Percentiles rank a stretch among this genome's conserved stretches.
Evolutionary conservation across 2,888 invertebrate genomes (phyloP).

Genomic region (Chrysolina americana): DNA sequence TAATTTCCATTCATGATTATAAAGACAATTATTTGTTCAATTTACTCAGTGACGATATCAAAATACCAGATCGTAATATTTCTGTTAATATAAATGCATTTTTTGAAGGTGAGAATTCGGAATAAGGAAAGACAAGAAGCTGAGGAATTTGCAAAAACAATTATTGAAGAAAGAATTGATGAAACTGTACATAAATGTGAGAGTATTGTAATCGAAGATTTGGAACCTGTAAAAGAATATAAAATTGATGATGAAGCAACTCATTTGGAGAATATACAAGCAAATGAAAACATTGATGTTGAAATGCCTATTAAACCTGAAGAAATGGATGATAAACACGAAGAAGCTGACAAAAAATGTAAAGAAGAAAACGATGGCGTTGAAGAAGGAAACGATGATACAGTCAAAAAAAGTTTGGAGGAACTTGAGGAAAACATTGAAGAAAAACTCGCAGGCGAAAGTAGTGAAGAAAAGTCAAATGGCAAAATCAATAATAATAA

Average conservation of each 20-base stretch:
- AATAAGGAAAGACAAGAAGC: constrained; percentile 41
- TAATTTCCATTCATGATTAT: too few relatives aligned
- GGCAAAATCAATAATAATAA: constrained; percentile 51
- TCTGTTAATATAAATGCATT: neutral
- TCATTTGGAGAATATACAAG: neutral
- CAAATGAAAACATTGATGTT: neutral
- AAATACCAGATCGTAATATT: neutral
- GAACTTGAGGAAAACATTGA: neutral
- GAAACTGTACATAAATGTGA: constrained; percentile 57
- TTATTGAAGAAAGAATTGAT: constrained; percentile 56
- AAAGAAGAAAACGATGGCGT: neutral
- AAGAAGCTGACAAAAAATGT: neutral
- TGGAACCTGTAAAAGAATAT: constrained; percentile 19
- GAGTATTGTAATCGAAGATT: constrained; percentile 59
- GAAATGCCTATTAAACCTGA: constrained; percentile 6
- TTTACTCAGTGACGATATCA: too few relatives aligned
- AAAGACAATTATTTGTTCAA: too few relatives aligned
- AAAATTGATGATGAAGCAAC: constrained; percentile 35
- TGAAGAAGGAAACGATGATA: neutral
- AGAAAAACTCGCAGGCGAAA: neutral
- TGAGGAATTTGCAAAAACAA: constrained; percentile 51
- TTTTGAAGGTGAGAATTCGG: constrained; percentile 33
- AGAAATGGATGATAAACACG: constrained; percentile 9
- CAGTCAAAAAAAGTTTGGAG: too few relatives aligned
- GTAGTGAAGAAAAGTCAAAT: neutral